Conservation (phyloP, 2,797 vertebrate species). For the Cirrhinus molitorella region DNA sequence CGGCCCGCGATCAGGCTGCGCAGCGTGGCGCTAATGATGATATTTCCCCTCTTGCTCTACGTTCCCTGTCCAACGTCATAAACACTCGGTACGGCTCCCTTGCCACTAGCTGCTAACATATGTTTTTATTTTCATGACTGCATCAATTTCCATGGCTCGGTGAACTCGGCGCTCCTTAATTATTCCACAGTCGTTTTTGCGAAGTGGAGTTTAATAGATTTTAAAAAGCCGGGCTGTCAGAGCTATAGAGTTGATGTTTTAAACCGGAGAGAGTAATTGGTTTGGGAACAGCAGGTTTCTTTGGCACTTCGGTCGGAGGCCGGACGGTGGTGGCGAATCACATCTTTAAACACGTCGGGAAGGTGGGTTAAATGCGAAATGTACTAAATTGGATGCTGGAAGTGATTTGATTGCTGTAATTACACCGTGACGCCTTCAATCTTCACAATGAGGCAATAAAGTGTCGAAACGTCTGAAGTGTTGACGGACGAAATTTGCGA, state of each 20-base stretch:
- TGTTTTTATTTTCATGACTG: constrained; percentile 75
- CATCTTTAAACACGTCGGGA: constrained; percentile 57
- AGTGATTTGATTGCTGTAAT: constrained; percentile 70
- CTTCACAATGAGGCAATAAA: constrained; percentile 14
- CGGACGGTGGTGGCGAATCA: constrained; percentile 70
- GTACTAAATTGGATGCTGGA: constrained; percentile 55
- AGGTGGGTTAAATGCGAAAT: background rate
- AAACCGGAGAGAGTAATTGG: constrained; percentile 61
- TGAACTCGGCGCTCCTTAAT: constrained; percentile 70
- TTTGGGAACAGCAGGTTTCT: constrained; percentile 59
- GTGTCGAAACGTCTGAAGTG: constrained; percentile 14
- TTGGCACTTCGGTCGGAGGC: constrained; percentile 69
- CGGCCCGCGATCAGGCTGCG: constrained; percentile 66
- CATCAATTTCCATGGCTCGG: constrained; percentile 73
- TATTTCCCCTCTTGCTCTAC: constrained; percentile 71
- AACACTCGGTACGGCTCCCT: constrained; percentile 69
- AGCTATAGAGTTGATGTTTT: constrained; percentile 69
- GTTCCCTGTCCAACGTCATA: constrained; percentile 72
- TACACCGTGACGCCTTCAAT: constrained; percentile 65
- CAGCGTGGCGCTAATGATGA: constrained; percentile 76
- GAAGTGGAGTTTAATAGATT: constrained; percentile 66
- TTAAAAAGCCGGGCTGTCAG: constrained; percentile 68
- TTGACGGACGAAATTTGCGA: constrained; percentile 30
- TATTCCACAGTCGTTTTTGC: constrained; percentile 66
- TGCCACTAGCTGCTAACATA: constrained; percentile 74